phyloP scores from a whole-genome alignment of 2,113 vertebrate species.

The Lipophrys pholis region DNA sequence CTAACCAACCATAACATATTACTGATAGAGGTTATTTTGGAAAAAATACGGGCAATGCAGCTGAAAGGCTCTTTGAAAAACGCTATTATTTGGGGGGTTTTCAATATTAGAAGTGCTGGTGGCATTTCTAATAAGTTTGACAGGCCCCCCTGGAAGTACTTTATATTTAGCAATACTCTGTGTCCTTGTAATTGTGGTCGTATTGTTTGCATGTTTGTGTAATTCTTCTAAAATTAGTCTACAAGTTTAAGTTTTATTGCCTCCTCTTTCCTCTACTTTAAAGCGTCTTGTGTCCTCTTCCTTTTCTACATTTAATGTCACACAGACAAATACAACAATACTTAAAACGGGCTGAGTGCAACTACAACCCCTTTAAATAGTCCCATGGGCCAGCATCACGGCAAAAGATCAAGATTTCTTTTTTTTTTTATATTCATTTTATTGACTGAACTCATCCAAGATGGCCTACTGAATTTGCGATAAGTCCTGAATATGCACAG shows the following conservation, averaged over 20 bases:
- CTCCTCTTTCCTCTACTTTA: neutral
- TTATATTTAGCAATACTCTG: neutral
- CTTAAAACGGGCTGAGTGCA: no score
- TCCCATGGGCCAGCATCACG: constrained; percentile 11
- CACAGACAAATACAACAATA: neutral
- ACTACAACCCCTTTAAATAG: neutral
- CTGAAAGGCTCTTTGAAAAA: constrained; percentile 8
- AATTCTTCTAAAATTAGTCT: neutral
- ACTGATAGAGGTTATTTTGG: neutral
- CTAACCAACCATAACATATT: constrained; percentile 5
- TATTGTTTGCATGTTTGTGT: constrained; percentile 8
- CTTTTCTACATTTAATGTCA: neutral
- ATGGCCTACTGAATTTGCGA: neutral
- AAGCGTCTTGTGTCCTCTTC: neutral
- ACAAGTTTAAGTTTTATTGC: constrained; percentile 13
- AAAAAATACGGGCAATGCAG: neutral
- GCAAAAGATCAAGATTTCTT: constrained; percentile 19
- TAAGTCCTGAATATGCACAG: constrained; percentile 26
- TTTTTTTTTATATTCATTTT: constrained; percentile 3
- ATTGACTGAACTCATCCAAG: neutral
- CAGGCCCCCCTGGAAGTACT: neutral
- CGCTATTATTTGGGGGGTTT: no score
- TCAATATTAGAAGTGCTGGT: neutral
- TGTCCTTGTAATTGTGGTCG: neutral
- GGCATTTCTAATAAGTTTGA: neutral